Percentiles rank a stretch among this genome's conserved stretches.
Conservation (phyloP, 1,140 invertebrate species). For the Macrotrachela quadricornifera region DNA sequence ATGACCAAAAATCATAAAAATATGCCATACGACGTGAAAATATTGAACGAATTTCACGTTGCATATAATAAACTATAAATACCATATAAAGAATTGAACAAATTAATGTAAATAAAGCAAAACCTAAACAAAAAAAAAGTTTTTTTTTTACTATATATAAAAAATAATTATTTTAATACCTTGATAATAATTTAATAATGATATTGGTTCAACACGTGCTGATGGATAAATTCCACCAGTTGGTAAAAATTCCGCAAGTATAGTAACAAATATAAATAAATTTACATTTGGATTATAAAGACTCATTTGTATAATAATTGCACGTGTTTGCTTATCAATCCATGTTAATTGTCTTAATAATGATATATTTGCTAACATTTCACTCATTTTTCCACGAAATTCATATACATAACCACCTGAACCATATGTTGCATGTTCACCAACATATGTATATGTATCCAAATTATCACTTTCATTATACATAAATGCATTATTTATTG, state of each 20-base stretch:
- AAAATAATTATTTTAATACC: too few relatives aligned
- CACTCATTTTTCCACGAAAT: slow-evolving; percentile 25
- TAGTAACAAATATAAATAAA: slow-evolving; percentile 32
- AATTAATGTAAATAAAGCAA: too few relatives aligned
- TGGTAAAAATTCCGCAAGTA: slow-evolving; percentile 33
- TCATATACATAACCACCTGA: slow-evolving; percentile 37
- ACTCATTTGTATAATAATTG: slow-evolving; percentile 37
- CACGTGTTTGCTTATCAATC: slow-evolving; percentile 36
- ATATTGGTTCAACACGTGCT: slow-evolving; percentile 31
- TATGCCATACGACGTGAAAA: not conserved
- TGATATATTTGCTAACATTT: slow-evolving; percentile 21
- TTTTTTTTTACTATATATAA: too few relatives aligned
- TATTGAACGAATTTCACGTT: too few relatives aligned
- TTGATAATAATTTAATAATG: too few relatives aligned
- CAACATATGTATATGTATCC: slow-evolving; percentile 30
- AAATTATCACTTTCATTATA: slow-evolving; percentile 22
- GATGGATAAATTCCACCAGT: slow-evolving; percentile 33
- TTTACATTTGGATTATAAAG: slow-evolving; percentile 36
- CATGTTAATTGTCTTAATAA: slow-evolving; percentile 29
- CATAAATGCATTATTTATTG: slow-evolving; percentile 19
- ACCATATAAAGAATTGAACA: too few relatives aligned
- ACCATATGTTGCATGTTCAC: slow-evolving; percentile 29
- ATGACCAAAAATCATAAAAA: slow-evolving; percentile 18
- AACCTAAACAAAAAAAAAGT: too few relatives aligned
- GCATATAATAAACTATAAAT: too few relatives aligned